Conservation (phyloP, 2,113 vertebrate species). For the Solea senegalensis region DNA sequence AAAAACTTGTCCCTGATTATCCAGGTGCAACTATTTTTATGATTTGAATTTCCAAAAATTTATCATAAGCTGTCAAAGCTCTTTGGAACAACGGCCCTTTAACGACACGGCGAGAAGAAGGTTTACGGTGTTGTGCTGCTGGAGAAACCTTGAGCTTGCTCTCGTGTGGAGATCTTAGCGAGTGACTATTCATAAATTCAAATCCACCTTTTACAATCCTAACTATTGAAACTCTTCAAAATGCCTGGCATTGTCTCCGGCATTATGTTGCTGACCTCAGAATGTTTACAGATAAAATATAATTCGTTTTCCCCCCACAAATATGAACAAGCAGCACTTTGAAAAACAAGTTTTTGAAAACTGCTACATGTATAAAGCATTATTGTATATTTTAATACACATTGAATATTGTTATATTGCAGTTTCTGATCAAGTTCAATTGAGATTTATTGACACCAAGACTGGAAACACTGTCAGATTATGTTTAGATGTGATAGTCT, state of each 20-base stretch:
- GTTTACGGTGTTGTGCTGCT: neutral
- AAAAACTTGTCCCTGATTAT: too few relatives aligned
- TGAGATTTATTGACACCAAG: neutral
- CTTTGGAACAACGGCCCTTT: neutral
- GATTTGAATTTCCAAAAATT: too few relatives aligned
- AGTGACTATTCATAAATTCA: slow-evolving; percentile 2
- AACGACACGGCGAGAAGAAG: neutral
- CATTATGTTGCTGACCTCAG: neutral
- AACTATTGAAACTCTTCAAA: neutral
- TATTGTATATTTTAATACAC: too few relatives aligned
- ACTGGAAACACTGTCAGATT: slow-evolving; percentile 3
- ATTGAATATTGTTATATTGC: too few relatives aligned
- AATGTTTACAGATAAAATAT: neutral
- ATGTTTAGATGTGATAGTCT: neutral
- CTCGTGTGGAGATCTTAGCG: neutral
- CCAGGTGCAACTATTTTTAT: too few relatives aligned
- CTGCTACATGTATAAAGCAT: too few relatives aligned
- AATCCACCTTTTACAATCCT: neutral
- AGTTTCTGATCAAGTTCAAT: neutral
- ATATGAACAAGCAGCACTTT: too few relatives aligned
- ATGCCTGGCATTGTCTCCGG: neutral
- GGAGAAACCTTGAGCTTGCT: slow-evolving; percentile 9
- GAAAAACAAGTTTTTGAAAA: too few relatives aligned
- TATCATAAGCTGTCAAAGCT: too few relatives aligned
- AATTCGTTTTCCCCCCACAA: too few relatives aligned